A percentile compares a stretch with the other conserved stretches of the same genome.
Evolutionary conservation across 2,113 vertebrate genomes (phyloP).

Genomic region (Nyctibius bracteatus): DNA sequence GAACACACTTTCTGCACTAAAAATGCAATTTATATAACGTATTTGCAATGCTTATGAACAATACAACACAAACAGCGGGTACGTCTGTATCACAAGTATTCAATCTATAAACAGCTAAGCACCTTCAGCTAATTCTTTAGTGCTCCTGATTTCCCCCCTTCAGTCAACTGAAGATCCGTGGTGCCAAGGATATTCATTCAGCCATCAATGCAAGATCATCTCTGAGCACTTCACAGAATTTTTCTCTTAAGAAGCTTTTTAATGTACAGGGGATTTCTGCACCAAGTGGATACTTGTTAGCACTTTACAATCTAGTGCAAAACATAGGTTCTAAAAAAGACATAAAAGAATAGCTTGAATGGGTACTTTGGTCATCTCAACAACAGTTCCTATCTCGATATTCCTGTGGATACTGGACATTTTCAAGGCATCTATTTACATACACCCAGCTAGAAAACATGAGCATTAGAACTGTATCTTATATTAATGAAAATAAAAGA

Average conservation of each 20-base stretch:
- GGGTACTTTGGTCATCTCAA: neutral
- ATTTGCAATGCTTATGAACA: slow-evolving; percentile 6
- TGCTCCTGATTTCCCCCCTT: neutral
- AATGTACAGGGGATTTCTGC: slow-evolving; percentile 23
- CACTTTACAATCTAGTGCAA: neutral
- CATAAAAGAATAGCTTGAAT: neutral
- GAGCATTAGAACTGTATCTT: neutral
- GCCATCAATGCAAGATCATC: neutral
- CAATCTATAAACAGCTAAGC: neutral
- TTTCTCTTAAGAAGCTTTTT: slow-evolving; percentile 23
- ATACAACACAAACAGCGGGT: neutral
- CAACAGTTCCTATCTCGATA: neutral
- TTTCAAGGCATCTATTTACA: neutral
- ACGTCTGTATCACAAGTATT: neutral
- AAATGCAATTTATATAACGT: neutral
- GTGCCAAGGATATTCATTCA: slow-evolving; percentile 50
- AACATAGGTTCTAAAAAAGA: neutral
- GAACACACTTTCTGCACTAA: neutral
- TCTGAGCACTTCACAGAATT: neutral
- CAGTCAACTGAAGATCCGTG: neutral
- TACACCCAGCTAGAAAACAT: neutral
- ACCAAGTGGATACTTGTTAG: neutral
- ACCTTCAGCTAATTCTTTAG: neutral
- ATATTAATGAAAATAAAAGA: slow-evolving; percentile 53
- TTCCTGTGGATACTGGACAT: neutral